Conservation (phyloP, 2,888 invertebrate genomes). For the Sympetrum striolatum region DNA sequence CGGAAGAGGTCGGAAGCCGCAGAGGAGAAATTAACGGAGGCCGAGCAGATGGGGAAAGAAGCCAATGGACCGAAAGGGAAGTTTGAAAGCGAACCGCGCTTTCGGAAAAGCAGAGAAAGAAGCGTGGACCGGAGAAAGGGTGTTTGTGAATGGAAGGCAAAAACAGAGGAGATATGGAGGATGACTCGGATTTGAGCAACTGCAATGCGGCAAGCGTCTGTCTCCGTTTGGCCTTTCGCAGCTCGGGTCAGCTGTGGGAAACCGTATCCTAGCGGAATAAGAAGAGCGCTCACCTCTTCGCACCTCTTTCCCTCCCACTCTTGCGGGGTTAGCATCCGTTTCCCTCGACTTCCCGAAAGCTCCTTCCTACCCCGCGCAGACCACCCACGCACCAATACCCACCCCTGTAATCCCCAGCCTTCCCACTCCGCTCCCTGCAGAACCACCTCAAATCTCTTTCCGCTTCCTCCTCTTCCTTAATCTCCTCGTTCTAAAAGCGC, state of each 20-base stretch:
- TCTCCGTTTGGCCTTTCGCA: conserved; percentile 41
- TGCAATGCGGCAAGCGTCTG: conserved; percentile 36
- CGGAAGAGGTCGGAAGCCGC: not conserved
- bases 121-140: not conserved
- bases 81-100: no score
- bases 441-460: not conserved
- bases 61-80: no score
- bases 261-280: conserved; percentile 8
- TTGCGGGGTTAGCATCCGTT: not conserved
- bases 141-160: not conserved
- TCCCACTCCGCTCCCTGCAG: not conserved
- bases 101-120: not conserved
- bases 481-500: conserved; percentile 3
- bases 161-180: conserved; percentile 1
- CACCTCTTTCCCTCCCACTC: not conserved
- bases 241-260: conserved; percentile 39
- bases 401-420: not conserved
- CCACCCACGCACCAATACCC: not conserved
- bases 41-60: not conserved
- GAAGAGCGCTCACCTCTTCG: not conserved
- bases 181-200: conserved; percentile 31
- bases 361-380: no score
- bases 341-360: not conserved
- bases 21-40: not conserved
- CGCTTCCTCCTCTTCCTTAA: not conserved